These are phyloP conservation scores for Prionailurus viverrinus DNA, from an alignment of 2,113 vertebrate species.

Conservation along the genomic window DNA sequence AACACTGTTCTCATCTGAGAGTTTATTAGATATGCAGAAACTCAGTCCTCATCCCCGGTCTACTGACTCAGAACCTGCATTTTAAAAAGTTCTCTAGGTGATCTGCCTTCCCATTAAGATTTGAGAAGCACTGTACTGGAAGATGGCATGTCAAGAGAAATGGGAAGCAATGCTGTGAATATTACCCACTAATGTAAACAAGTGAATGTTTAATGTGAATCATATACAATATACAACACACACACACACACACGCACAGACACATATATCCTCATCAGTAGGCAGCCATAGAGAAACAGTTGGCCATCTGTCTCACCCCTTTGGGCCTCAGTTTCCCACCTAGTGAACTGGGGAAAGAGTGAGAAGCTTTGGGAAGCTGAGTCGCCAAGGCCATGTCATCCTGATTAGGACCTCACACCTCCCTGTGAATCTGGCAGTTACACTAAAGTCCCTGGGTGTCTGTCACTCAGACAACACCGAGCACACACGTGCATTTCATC, in stretches of 20 bases:
- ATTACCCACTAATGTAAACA: neutral
- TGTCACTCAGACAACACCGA: neutral
- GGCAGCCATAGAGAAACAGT: neutral
- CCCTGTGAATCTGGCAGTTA: neutral
- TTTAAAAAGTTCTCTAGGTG: neutral
- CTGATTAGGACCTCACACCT: neutral
- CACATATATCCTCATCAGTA: neutral
- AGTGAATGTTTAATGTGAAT: neutral
- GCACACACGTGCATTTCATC: neutral
- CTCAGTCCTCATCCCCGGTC: neutral
- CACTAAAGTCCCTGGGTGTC: neutral
- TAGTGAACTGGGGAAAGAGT: neutral
- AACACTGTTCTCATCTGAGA: neutral
- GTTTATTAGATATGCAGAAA: neutral
- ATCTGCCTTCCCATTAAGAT: neutral
- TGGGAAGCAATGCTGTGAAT: neutral
- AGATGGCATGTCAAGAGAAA: neutral
- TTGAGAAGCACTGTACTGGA: neutral
- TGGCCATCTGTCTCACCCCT: neutral
- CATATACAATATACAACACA: neutral
- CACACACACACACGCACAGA: too few relatives aligned
- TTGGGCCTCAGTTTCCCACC: neutral
- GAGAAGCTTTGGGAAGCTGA: neutral
- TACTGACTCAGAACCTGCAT: neutral
- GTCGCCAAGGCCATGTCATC: neutral